Evolutionary conservation across 2,888 invertebrate species (phyloP).

Genomic region (Mesorhabditis spiculigera): DNA sequence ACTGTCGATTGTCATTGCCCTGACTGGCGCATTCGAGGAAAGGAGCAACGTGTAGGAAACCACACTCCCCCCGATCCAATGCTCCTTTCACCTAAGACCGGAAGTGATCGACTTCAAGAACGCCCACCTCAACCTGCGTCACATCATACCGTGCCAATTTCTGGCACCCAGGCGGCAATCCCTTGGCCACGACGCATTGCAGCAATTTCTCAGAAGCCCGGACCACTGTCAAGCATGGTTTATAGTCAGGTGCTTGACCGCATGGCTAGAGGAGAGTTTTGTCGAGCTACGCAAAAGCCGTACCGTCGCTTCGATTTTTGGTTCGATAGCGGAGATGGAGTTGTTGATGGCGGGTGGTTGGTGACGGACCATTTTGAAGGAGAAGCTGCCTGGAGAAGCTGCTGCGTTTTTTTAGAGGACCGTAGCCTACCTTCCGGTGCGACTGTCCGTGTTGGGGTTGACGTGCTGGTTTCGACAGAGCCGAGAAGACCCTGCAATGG

Average conservation of each 20-base stretch:
- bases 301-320: too few species aligned
- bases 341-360: not conserved
- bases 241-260: conserved; percentile 47
- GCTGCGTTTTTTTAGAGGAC: not conserved
- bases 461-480: not conserved
- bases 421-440: not conserved
- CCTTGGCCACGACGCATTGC: conserved; percentile 44
- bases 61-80: conserved; percentile 51
- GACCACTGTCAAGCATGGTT: conserved; percentile 39
- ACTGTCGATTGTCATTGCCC: conserved; percentile 48
- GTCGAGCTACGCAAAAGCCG: not conserved
- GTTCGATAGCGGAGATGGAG: not conserved
- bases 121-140: conserved; percentile 45
- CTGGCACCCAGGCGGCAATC: conserved; percentile 49
- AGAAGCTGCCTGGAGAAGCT: not conserved
- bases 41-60: conserved; percentile 51
- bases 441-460: not conserved
- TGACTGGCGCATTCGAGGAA: conserved; percentile 54
- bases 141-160: conserved; percentile 52
- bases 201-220: conserved; percentile 21
- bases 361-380: not conserved
- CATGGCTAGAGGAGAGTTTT: conserved; percentile 23
- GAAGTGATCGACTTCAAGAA: not conserved
- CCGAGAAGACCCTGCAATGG: not conserved
- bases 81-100: conserved; percentile 41